Conservation (phyloP, 2,888 invertebrate genomes). For the Phasia obesa region DNA sequence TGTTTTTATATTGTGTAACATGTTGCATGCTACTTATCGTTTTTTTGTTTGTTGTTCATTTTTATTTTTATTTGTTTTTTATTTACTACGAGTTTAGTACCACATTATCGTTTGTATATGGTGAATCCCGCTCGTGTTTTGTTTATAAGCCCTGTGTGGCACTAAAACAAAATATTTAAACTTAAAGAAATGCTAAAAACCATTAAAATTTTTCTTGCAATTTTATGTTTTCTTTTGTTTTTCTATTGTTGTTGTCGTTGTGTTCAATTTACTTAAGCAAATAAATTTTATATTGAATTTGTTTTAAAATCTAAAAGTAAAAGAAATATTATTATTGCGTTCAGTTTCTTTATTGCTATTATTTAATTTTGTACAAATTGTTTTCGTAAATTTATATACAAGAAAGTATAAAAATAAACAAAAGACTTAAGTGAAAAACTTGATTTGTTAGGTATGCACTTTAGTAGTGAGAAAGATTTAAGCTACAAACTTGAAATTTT, state of each 20-base stretch:
- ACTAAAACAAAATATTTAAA: slow-evolving; percentile 33
- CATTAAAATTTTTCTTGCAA: slow-evolving; percentile 62
- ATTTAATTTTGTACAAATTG: slow-evolving; percentile 70
- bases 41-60: slow-evolving; percentile 30
- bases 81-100: slow-evolving; percentile 36
- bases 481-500: slow-evolving; percentile 44
- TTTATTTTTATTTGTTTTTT: not conserved
- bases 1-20: slow-evolving; percentile 60
- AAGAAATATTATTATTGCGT: slow-evolving; percentile 61
- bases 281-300: slow-evolving; percentile 66
- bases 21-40: slow-evolving; percentile 70
- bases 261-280: slow-evolving; percentile 46
- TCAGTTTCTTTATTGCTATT: slow-evolving; percentile 58
- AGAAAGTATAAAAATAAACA: not conserved
- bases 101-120: slow-evolving; percentile 28
- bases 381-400: slow-evolving; percentile 23
- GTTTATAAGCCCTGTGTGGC: slow-evolving; percentile 61
- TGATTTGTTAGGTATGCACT: slow-evolving; percentile 2
- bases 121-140: slow-evolving; percentile 52
- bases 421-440: slow-evolving; percentile 61
- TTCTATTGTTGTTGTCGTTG: slow-evolving; percentile 27
- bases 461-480: slow-evolving; percentile 41
- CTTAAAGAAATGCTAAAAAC: slow-evolving; percentile 38
- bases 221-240: slow-evolving; percentile 46
- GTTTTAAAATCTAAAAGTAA: slow-evolving; percentile 31